Evolutionary conservation across 1,140 invertebrate species (phyloP), one percentile per base, ranked within the genome.

Genomic region (Chymomyza costata): DNA sequence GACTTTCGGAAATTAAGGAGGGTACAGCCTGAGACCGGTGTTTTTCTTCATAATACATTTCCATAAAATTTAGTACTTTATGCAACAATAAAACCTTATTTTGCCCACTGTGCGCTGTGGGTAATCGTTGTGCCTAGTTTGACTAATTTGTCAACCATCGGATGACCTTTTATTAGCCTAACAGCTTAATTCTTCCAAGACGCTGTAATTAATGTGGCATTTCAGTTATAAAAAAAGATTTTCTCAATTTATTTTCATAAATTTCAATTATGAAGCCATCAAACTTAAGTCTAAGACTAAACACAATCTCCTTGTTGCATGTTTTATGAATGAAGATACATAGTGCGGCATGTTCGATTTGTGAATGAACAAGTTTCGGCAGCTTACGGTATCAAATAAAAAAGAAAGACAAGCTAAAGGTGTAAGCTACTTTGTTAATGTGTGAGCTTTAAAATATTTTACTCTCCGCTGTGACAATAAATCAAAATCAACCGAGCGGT

Each of bases 201-300:
- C 45, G 37, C 48, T 53, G 57, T 71, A 68, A 82, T 82, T 71
- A 68, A 82, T 82, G 63, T 61, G 73, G 53, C 46, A 61, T 73
- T 71, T 68, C 35, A 44, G 55, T 56, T 62, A n/a, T n/a, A 66
- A 73, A 55, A 73, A 55, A 44, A 55, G 64, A 68, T 80, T 80
- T 68, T 34, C 31, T 47, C 65, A 68, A 78, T 80, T 61, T 52
- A 80, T 68, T 55, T 80, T 65, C 55, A 78, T 80, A 61, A 67
- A 73, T 80, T 73, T 73, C 64, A 68, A 65, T 73, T 80, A 80
- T 80, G 73, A 68, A 80, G 73, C 51, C 53, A 73, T 68, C 63
- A 67, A 54, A n/a, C n/a, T n/a, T n/a, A n/a, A n/a, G n/a, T n/a
- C n/a, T n/a, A n/a, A n/a, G n/a, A n/a, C n/a, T n/a, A n/a, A n/a